Conservation (phyloP, 2,888 invertebrate species). For the Ptychoptera albimana region DNA sequence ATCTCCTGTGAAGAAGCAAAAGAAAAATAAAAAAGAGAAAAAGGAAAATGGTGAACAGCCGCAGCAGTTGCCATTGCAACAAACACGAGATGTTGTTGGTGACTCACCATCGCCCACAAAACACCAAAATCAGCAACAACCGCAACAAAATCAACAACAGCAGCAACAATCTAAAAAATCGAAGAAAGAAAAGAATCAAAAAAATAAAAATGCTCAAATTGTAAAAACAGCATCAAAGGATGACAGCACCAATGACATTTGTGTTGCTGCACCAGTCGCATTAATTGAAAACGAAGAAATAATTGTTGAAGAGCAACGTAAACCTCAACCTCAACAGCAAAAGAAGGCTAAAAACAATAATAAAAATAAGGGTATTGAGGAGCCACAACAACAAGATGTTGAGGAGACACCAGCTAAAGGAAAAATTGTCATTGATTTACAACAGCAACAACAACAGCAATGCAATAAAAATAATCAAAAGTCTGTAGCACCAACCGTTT, state of each 20-base stretch:
- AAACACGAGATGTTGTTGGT: neutral
- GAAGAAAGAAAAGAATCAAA: constrained; percentile 5
- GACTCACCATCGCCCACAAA: neutral
- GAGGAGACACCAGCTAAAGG: too few species aligned
- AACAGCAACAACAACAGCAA: too few species aligned
- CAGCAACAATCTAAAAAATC: constrained; percentile 1
- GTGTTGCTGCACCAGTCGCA: too few species aligned
- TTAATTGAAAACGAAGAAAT: too few species aligned
- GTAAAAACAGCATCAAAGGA: constrained; percentile 2
- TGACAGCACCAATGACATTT: too few species aligned
- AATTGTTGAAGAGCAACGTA: too few species aligned
- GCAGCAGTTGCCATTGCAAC: neutral
- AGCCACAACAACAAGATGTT: constrained; percentile 1
- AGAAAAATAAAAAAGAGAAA: neutral
- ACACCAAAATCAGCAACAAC: neutral
- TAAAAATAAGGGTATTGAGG: neutral
- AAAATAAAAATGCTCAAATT: constrained; percentile 3
- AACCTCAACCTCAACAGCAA: neutral
- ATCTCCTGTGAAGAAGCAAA: neutral
- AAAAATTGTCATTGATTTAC: too few species aligned
- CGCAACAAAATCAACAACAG: neutral
- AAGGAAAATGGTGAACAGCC: neutral
- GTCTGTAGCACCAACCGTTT: neutral
- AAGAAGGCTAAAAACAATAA: neutral
- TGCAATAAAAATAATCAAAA: constrained; percentile 1